Evolutionary conservation across 2,797 vertebrate genomes (phyloP).

Genomic region (Australoheros facetus): DNA sequence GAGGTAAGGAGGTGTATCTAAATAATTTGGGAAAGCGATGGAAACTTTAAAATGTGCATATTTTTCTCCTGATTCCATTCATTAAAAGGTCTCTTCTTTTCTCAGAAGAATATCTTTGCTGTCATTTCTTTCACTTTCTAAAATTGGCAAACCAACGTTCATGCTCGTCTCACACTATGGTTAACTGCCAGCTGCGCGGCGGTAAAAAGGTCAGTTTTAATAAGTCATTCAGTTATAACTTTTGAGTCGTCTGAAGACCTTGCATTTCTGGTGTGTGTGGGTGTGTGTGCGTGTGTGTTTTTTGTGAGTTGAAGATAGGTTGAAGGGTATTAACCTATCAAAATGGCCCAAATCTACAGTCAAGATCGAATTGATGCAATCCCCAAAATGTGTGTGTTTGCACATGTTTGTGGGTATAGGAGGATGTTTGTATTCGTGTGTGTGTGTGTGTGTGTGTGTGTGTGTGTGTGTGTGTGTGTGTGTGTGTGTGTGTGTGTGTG

Average conservation of each 20-base stretch:
- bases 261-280: background rate
- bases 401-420: background rate
- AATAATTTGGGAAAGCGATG: no score
- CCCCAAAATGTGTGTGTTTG: background rate
- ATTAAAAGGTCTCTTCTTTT: background rate
- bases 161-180: background rate
- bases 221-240: background rate
- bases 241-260: background rate
- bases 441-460: background rate
- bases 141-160: background rate
- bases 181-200: background rate
- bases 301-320: background rate
- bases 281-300: background rate
- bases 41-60: no score
- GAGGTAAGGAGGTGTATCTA: background rate
- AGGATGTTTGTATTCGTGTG: constrained; percentile 11
- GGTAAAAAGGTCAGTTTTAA: background rate
- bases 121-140: background rate
- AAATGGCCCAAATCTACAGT: background rate
- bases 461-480: constrained; percentile 34
- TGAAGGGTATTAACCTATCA: background rate
- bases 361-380: background rate
- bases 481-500: background rate
- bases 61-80: no score
- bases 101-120: no score